Base-by-base conservation (phyloP, 2,797 vertebrate species). In the Gymnothorax reevesii region DNA sequence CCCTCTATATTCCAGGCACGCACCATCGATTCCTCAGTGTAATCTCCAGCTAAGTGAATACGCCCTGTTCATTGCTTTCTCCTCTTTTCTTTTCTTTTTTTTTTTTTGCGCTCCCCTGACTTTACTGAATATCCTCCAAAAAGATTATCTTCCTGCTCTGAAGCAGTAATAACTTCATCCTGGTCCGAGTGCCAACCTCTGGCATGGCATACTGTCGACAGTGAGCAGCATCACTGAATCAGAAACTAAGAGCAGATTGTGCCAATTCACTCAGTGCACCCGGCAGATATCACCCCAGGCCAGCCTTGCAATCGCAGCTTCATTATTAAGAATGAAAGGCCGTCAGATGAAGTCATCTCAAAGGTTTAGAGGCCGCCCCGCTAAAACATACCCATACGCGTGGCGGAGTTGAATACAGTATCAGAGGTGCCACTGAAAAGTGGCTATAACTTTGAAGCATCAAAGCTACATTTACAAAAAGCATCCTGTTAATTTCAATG, bases 61-160 rank as follows among this genome's bases (percentile, higher is more conserved):
- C 12, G 79, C 84, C 59, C 57, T 22, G 33, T 83, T 57, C 12
- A 12, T 79, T 12, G 33, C 84, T 77, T 22, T 77, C 57, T 73
- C 12, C 25, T 12, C 42, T 13, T 73, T 57, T 2, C 59, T 27
- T 73, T 13, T 73, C 69, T 25, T 27, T 55, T 60, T 33, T 57
- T 2, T 83, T 27, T 73, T 13, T 73, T 73, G 2, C 27, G 1
- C 25, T 33, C 69, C 69, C 15, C 69, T 57, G 79, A 42, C 73
- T 2, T 83, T 27, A 42, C 75, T 77, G 75, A 57, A 85, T 17
- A 20, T 33, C 73, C 9, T 60, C 84, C 73, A 80, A 49, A 59
- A 75, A 79, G 73, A 77, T 77, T 75, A n/a, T 79, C 20, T 85
- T 79, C 84, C 71, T 33, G 73, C 54, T 85, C 69, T 62, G 25